These are phyloP conservation scores for Gymnocheta viridis DNA, from an alignment of 2,888 invertebrate genomes.

Conservation along the genomic window DNA sequence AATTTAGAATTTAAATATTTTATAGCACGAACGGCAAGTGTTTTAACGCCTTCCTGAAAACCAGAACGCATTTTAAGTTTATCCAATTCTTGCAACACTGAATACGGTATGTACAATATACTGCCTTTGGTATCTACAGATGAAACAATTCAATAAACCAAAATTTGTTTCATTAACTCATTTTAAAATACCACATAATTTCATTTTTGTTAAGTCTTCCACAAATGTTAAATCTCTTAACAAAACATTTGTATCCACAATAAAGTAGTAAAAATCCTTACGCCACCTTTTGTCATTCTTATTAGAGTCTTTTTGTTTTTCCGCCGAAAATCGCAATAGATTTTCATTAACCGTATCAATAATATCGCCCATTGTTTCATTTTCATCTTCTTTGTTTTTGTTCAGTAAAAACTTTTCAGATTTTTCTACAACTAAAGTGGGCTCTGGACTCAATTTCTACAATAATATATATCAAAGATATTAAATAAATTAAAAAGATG, in stretches of 20 bases:
- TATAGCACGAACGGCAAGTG: conserved; percentile 75
- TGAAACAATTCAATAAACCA: background rate
- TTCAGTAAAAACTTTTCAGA: conserved; percentile 5
- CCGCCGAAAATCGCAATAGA: conserved; percentile 73
- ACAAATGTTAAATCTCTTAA: conserved; percentile 81
- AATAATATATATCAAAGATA: background rate
- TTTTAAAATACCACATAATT: conserved; percentile 72
- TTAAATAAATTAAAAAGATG: background rate
- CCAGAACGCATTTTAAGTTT: conserved; percentile 79
- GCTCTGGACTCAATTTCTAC: conserved; percentile 3
- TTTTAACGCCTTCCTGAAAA: conserved; percentile 70
- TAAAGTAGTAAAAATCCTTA: conserved; percentile 78
- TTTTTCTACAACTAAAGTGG: background rate
- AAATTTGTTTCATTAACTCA: background rate
- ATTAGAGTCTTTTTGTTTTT: conserved; percentile 54
- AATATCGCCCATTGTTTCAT: conserved; percentile 70
- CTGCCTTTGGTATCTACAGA: conserved; percentile 75
- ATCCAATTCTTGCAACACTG: conserved; percentile 83
- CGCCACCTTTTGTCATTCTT: conserved; percentile 65
- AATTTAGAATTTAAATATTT: conserved; percentile 76
- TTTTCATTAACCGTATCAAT: conserved; percentile 73
- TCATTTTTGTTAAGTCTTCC: conserved; percentile 77
- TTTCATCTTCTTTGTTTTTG: background rate
- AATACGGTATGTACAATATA: conserved; percentile 83
- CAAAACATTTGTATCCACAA: conserved; percentile 83